These are phyloP conservation scores for Setipinna tenuifilis DNA, from an alignment of 2,797 vertebrate genomes.

Conservation along the genomic window DNA sequence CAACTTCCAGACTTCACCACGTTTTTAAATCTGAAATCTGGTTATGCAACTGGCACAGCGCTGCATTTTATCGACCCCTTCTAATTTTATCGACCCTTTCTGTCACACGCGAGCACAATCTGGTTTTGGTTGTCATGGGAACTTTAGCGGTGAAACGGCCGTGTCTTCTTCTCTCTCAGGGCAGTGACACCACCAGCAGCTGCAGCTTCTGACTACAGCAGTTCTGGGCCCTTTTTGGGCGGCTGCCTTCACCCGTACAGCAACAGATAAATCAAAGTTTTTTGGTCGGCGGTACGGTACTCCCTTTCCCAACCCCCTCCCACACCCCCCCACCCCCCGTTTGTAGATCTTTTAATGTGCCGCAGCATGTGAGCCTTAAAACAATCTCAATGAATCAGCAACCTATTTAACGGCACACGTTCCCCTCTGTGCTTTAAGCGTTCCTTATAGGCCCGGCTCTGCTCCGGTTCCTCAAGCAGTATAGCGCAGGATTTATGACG, in stretches of 20 bases:
- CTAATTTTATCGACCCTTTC: background rate
- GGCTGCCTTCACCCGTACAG: too few species aligned
- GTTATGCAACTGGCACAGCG: background rate
- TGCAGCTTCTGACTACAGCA: background rate
- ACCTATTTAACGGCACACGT: background rate
- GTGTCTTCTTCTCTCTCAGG: background rate
- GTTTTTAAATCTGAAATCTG: background rate
- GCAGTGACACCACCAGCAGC: background rate
- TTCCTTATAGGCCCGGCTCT: background rate
- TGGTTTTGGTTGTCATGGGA: constrained; percentile 20
- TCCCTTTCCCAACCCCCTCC: too few species aligned
- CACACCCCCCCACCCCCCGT: background rate
- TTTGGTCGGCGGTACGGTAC: too few species aligned
- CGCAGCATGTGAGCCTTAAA: background rate
- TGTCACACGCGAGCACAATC: background rate
- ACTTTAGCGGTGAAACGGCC: background rate
- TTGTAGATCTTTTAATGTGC: background rate
- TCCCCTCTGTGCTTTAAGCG: background rate
- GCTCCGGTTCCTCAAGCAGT: background rate
- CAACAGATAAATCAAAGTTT: background rate
- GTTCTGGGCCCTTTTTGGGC: too few species aligned
- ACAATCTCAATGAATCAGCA: background rate
- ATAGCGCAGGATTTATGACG: background rate
- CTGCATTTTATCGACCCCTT: too few species aligned
- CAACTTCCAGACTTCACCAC: too few species aligned